A percentile compares a stretch with the other conserved stretches of the same genome.
These are phyloP conservation scores for Sus scrofa DNA, from an alignment of 2,113 vertebrate species.

Conservation along the genomic window T2T-Sscrofa CM000814.6:116934501-116935000, in stretches of 20 bases:
- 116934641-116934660: too few relatives aligned
- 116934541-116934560: not conserved
- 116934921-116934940: not conserved
- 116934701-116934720: too few relatives aligned
- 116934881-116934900: not conserved
- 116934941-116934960: not conserved
- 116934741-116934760: too few relatives aligned
- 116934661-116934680: too few relatives aligned
- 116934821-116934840: slow-evolving; percentile 40
- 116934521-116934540: not conserved
- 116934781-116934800: too few relatives aligned
- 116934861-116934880: slow-evolving; percentile 27
- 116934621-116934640: too few relatives aligned
- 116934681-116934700: too few relatives aligned
- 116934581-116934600: not conserved
- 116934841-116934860: slow-evolving; percentile 19
- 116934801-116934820: too few relatives aligned
- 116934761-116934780: too few relatives aligned
- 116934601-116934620: slow-evolving; percentile 40
- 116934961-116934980: not conserved
- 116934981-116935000: not conserved
- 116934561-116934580: not conserved
- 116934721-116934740: too few relatives aligned
- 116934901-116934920: slow-evolving; percentile 33
- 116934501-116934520: not conserved